These are phyloP conservation scores for Acipenser transmontanus DNA, from an alignment of 2,797 vertebrate genomes.

Conservation along the genomic window DNA sequence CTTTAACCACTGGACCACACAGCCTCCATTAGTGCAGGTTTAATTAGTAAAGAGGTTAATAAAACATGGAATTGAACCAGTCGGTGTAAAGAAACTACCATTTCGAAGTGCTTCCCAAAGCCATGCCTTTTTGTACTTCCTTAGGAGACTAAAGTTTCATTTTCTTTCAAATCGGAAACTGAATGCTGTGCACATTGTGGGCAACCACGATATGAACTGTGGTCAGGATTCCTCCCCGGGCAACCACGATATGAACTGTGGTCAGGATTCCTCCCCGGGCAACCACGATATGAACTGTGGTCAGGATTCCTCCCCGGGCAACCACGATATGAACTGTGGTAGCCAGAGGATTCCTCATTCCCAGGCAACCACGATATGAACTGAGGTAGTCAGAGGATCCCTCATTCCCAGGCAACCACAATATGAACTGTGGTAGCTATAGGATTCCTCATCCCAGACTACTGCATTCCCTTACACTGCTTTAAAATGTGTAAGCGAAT, in stretches of 20 bases:
- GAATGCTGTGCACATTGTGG: background rate
- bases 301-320: background rate
- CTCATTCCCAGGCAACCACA: too few species aligned
- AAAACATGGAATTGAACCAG: background rate
- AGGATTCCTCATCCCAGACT: background rate
- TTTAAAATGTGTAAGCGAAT: too few species aligned
- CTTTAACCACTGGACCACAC: too few species aligned
- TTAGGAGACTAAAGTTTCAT: slow-evolving; percentile 9
- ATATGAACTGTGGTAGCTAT: background rate
- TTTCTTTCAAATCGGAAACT: background rate
- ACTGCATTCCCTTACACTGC: too few species aligned
- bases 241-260: background rate
- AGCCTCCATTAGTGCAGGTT: slow-evolving; percentile 19
- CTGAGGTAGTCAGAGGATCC: too few species aligned
- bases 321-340: background rate
- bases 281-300: background rate
- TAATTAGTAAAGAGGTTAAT: slow-evolving; percentile 19
- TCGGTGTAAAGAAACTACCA: background rate
- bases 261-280: background rate
- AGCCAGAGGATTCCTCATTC: background rate
- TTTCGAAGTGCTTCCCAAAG: background rate
- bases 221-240: background rate
- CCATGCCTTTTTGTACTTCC: slow-evolving; percentile 20
- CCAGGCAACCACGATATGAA: background rate
- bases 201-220: background rate